phyloP scores from a whole-genome alignment of 2,797 vertebrate genomes.

The Huso huso region DNA sequence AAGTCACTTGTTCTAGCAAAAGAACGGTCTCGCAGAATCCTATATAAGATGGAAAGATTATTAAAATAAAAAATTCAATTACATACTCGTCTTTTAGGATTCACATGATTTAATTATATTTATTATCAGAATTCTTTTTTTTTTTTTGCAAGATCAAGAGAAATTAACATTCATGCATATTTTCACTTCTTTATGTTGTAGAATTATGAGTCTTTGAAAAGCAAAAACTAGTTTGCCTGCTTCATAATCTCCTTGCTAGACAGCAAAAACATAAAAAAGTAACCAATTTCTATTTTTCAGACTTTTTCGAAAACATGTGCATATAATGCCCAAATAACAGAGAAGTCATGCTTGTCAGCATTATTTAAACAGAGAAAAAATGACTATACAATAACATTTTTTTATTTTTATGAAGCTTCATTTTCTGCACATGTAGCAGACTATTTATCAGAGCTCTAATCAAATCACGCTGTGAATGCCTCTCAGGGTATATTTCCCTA shows the following conservation, averaged over 20 bases:
- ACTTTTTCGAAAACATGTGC: background rate
- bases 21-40: conserved; percentile 88
- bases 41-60: conserved; percentile 40
- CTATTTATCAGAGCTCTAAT: background rate
- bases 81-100: background rate
- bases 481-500: background rate
- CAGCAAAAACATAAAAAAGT: background rate
- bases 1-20: conserved; percentile 85
- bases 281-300: background rate
- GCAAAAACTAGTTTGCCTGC: background rate
- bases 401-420: background rate
- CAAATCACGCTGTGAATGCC: background rate
- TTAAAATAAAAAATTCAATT: background rate
- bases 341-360: too few relatives aligned
- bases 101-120: background rate
- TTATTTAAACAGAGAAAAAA: too few relatives aligned
- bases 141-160: background rate
- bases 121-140: background rate
- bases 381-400: too few relatives aligned
- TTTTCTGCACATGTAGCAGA: background rate
- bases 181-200: background rate
- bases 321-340: background rate
- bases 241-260: background rate
- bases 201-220: background rate
- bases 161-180: background rate